Base-by-base conservation (phyloP, 2,888 invertebrate species). In the Trypoxylon attenuatum region DNA sequence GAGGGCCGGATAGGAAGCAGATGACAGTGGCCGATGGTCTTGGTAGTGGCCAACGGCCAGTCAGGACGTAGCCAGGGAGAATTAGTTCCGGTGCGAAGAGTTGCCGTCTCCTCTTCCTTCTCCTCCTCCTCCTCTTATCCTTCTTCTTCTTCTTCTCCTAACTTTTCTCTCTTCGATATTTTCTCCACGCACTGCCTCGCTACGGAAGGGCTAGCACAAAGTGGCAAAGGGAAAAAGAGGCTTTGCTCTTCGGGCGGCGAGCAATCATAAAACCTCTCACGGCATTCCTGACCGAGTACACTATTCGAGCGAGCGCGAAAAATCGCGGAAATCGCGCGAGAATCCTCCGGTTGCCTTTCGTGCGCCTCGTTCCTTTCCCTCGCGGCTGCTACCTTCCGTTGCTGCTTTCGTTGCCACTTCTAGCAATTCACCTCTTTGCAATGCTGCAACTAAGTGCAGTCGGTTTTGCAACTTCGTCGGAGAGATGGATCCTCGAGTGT, bases 181-280 rank as follows among this genome's bases (percentile, higher is more conserved):
- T 33, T 33, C 10, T 33, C n/a, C 33, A 10, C 8, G 10, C 33
- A 13, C 13, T 33, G 33, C 33, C 25, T 8, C 25, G 25, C 25
- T n/a, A n/a, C n/a, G 19, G 1, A 21, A 5, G 25, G 23, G 23
- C 29, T 10, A 10, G 27, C 4, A 8, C 18, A 6, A 0, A 15
- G 3, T 0, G 13, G 18, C n/a, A 39, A 23, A 25, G 6, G 13
- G 43, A 60, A 39, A 50, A 57, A 51, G 51, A 39, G 38, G 49
- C 54, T 42, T 19, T 22, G 18, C 13, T 5, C 38, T 10, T 19
- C 15, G 33, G 29, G 23, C 13, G 25, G n/a, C 41, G 25, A 5
- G 53, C 60, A 51, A 64, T 70, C 78, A 58, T 78, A 76, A 78
- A 79, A 75, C 58, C 71, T 71, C 69, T 60, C 67, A 33, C 58